Conservation (phyloP, 2,888 invertebrate genomes). For the Seladonia tumulorum region DNA sequence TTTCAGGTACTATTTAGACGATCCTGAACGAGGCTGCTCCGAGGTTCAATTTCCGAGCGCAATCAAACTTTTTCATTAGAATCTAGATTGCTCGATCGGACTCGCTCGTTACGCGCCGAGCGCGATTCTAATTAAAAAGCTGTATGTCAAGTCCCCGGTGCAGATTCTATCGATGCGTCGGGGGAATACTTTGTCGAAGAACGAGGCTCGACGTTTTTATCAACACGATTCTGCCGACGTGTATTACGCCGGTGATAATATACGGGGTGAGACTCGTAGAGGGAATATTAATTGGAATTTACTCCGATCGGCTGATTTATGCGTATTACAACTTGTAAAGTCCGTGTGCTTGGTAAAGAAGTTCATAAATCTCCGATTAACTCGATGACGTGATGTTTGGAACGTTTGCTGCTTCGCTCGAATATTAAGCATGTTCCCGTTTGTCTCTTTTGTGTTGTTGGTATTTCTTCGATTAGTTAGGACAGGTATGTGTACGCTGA, state of each 20-base stretch:
- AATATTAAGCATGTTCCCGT: no score
- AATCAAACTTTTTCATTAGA: slow-evolving; percentile 15
- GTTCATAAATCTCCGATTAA: not conserved
- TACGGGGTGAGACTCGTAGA: slow-evolving; percentile 4
- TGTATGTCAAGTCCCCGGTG: slow-evolving; percentile 5
- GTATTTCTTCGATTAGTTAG: not conserved
- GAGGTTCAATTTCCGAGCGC: slow-evolving; percentile 7
- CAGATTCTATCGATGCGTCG: slow-evolving; percentile 1
- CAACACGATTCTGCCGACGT: slow-evolving; percentile 24
- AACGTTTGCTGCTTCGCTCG: no score
- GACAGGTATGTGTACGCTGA: not conserved
- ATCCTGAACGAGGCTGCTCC: not conserved
- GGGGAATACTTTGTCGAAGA: not conserved
- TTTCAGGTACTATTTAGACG: not conserved
- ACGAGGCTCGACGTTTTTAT: slow-evolving; percentile 23
- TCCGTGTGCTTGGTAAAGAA: not conserved
- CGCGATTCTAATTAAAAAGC: slow-evolving; percentile 39
- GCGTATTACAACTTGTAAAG: not conserved
- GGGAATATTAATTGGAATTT: slow-evolving; percentile 8
- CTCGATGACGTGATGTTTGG: not conserved
- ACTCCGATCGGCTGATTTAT: not conserved
- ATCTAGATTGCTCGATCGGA: not conserved
- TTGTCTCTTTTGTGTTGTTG: not conserved
- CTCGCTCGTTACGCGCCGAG: not conserved
- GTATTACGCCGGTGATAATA: not conserved